These are phyloP conservation scores for Smittia aterrima DNA, from an alignment of 2,888 invertebrate genomes.

Conservation along the genomic window DNA sequence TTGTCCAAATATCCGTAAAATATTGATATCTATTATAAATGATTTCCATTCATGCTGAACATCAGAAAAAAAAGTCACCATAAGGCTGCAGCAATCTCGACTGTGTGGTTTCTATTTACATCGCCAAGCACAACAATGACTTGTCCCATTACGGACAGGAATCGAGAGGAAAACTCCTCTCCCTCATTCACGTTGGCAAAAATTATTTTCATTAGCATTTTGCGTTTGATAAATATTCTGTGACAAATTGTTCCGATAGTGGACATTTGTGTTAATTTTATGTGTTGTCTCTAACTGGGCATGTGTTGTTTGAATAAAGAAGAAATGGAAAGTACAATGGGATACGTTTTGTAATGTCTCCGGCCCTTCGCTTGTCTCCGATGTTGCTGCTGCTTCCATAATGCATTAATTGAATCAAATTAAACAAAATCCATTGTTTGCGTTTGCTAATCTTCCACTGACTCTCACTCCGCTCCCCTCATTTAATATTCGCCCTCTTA, in stretches of 20 bases:
- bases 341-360: constrained; percentile 11
- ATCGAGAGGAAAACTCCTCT: not conserved
- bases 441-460: constrained; percentile 38
- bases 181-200: not conserved
- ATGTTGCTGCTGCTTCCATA: constrained; percentile 10
- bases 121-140: not conserved
- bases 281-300: constrained; percentile 33
- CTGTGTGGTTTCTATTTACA: constrained; percentile 6
- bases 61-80: constrained; percentile 26
- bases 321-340: constrained; percentile 16
- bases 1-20: constrained; percentile 39
- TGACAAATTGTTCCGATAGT: constrained; percentile 31
- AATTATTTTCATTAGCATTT: constrained; percentile 10
- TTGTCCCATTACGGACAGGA: not conserved
- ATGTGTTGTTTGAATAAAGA: constrained; percentile 30
- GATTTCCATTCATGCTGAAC: constrained; percentile 7
- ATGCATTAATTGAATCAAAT: constrained; percentile 41
- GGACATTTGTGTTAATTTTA: constrained; percentile 41
- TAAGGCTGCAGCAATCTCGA: constrained; percentile 22
- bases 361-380: not conserved
- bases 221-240: constrained; percentile 13
- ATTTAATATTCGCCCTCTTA: constrained; percentile 31
- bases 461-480: constrained; percentile 12
- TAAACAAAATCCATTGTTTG: constrained; percentile 42
- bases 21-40: constrained; percentile 38